phyloP scores from a whole-genome alignment of 2,113 vertebrate species.

The Ciconia maguari region DNA sequence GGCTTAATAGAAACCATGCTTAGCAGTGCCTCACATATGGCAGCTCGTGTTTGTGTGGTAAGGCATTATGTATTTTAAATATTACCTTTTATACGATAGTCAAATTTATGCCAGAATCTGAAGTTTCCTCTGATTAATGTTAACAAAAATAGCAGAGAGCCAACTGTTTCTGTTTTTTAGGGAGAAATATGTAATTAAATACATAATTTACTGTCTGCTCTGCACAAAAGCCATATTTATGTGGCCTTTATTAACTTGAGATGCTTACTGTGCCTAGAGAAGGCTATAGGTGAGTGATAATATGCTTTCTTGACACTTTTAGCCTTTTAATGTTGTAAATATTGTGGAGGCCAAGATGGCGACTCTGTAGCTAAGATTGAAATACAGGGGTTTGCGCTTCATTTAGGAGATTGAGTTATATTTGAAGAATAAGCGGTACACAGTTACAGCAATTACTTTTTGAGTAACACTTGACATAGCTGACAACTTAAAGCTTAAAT shows the following conservation, averaged over 20 bases:
- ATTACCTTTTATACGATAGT: slow-evolving; percentile 36
- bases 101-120: slow-evolving; percentile 57
- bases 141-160: slow-evolving; percentile 37
- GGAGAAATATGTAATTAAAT: slow-evolving; percentile 30
- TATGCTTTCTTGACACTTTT: background rate
- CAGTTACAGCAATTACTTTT: background rate
- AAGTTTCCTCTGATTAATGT: slow-evolving; percentile 58
- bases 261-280: background rate
- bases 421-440: background rate
- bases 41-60: slow-evolving; percentile 27
- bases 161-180: slow-evolving; percentile 32
- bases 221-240: slow-evolving; percentile 1
- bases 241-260: slow-evolving; percentile 2
- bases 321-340: slow-evolving; percentile 19
- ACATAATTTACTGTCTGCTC: slow-evolving; percentile 47
- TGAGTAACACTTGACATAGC: background rate
- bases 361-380: background rate
- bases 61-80: slow-evolving; percentile 51
- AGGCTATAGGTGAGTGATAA: slow-evolving; percentile 35
- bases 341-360: background rate
- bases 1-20: slow-evolving; percentile 51
- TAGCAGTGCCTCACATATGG: slow-evolving; percentile 39
- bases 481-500: background rate
- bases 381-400: background rate
- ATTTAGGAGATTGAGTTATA: background rate